phyloP scores from a whole-genome alignment of 2,888 invertebrate genomes.

The Cosmopolites sordidus region DNA sequence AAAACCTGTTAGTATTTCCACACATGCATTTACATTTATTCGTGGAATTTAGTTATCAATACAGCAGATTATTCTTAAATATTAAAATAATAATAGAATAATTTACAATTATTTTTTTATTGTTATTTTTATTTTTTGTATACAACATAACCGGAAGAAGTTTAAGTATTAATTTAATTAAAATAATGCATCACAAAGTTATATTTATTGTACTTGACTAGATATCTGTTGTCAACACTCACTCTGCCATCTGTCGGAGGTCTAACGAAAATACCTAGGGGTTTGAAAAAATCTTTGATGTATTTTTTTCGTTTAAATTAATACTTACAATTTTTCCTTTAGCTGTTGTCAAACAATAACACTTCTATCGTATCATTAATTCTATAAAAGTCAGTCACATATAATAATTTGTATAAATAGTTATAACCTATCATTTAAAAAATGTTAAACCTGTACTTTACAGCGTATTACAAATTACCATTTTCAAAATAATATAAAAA shows the following conservation, averaged over 20 bases:
- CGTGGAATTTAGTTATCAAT: slow-evolving; percentile 44
- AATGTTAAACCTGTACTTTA: slow-evolving; percentile 46
- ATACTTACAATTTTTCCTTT: too few species aligned
- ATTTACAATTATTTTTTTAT: slow-evolving; percentile 13
- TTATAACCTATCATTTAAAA: slow-evolving; percentile 41
- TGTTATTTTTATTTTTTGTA: too few species aligned
- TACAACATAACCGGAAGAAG: too few species aligned
- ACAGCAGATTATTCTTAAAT: slow-evolving; percentile 41
- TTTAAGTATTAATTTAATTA: neutral
- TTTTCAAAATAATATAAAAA: neutral
- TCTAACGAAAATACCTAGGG: too few species aligned
- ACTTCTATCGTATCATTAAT: slow-evolving; percentile 15
- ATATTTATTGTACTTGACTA: too few species aligned
- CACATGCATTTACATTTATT: slow-evolving; percentile 52
- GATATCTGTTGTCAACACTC: too few species aligned
- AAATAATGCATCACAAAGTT: neutral
- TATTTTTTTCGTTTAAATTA: neutral
- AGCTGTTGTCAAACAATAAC: neutral
- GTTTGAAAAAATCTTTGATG: neutral
- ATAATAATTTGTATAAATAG: slow-evolving; percentile 24
- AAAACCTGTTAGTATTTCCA: slow-evolving; percentile 25
- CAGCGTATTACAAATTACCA: slow-evolving; percentile 27
- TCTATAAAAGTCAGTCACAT: slow-evolving; percentile 34
- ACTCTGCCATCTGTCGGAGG: too few species aligned
- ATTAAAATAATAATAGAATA: slow-evolving; percentile 33